Evolutionary conservation across 2,113 vertebrate species (phyloP), one percentile per base, ranked within the genome.

Genomic region (Elgaria multicarinata): DNA sequence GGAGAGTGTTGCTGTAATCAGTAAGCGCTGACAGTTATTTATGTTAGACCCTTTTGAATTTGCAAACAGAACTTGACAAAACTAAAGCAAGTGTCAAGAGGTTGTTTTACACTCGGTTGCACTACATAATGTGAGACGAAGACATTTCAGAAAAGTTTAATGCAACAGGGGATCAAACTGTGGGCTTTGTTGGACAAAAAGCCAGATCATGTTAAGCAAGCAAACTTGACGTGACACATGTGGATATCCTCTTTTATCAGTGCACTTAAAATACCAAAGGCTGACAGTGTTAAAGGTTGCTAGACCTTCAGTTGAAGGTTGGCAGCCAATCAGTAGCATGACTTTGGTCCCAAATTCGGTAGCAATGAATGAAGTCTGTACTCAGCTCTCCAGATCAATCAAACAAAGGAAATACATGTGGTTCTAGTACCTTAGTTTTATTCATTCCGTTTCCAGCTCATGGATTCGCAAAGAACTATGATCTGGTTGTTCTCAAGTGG

Each of bases 1-100:
- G 39, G 84, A 94, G 74, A 91, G 89, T 92, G 83, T 87, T 89
- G 90, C 83, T 93, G 79, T 90, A 95, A 93, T 94, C 92, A 94
- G 86, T 93, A 94, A 96, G 83, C 92, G 83, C 93, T 96, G 92
- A 95, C 89, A 95, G 90, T 88, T 96, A 94, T 93, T 96, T 96
- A 93, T 88, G 91, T 91, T 87, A 96, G 87, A 86, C 87, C 84
- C 80, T 92, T 94, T 94, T 92, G 92, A 88, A 95, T 95, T 95
- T 95, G 92, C 95, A 95, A 96, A 96, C 69, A 94, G 94, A 96
- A 88, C 81, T 84, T 93, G 91, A 94, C 89, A 95, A 94, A 94
- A 94, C 87, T 91, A 96, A 96, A 96, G 89, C 88, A 96, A 95
- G 94, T 55, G 67, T 87, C 87, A 94, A 94, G 89, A 94, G 92